Base-by-base conservation (phyloP, 2,888 invertebrate species). In the Halocaridina rubra region DNA sequence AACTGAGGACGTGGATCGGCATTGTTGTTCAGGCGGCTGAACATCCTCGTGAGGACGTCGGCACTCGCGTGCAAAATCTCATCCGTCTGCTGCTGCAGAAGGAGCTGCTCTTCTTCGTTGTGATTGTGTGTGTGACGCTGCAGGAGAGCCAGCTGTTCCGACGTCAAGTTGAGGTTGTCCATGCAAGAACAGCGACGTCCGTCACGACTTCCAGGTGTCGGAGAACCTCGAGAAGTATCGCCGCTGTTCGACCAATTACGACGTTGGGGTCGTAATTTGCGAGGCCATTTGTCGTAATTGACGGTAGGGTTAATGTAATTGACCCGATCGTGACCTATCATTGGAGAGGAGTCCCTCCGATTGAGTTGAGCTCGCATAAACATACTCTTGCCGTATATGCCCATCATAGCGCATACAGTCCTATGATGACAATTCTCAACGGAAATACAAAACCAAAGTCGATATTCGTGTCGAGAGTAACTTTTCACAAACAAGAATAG, bases 41-140 rank as follows among this genome's bases (percentile, higher is more conserved):
- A 93, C 90, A 95, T 91, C 90, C 94, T 95, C 30, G 95, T 95
- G 84, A 96, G 91, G 86, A 94, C 95, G 91, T 95, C 95, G 29
- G 87, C 81, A 46, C 64, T 77, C 53, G 80, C 79, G 77, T 67
- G 86, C 4, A 81, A 86, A 64, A 76, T 86, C 80, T 77, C 80
- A 46, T 75, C 87, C 27, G 86, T 86, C 53, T 82, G 85, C 72
- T 84, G 76, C 82, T 80, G 85, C 61, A 61, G 59, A 57, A 77
- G 72, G 69, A 61, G 29, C n/a, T 39, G 24, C 22, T 80, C 84
- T 16, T 84, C 88, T n/a, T 86, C 87, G 19, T 64, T 82, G 74
- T 81, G 77, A 29, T 84, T 75, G 46, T 80, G 75, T 24, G 86
- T 79, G 76, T 80, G 81, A 67, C 76, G 39, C 53, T 61, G 82